phyloP scores from a whole-genome alignment of 1,140 invertebrate species.

The Drosophila kohkoa region DNA sequence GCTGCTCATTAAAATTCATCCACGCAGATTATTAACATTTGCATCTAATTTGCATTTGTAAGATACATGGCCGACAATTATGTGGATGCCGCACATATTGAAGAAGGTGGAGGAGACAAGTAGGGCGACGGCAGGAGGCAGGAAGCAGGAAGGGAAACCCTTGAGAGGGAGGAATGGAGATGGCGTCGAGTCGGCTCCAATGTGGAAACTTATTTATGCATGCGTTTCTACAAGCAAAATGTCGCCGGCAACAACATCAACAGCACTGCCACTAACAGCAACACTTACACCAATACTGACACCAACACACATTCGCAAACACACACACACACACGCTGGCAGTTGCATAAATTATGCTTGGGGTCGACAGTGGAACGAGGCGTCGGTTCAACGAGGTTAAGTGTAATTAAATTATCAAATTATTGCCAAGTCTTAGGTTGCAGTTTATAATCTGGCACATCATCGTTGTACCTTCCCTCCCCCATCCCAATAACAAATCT shows the following conservation, averaged over 20 bases:
- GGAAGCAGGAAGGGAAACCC: constrained; percentile 11
- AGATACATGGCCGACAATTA: constrained; percentile 83
- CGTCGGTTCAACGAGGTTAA: constrained; percentile 74
- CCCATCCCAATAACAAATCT: neutral
- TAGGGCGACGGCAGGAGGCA: neutral
- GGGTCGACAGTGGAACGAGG: constrained; percentile 5
- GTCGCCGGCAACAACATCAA: constrained; percentile 55
- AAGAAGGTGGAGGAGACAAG: constrained; percentile 18
- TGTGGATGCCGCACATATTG: constrained; percentile 65
- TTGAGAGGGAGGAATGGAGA: constrained; percentile 12
- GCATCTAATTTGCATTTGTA: constrained; percentile 82
- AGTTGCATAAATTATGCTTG: constrained; percentile 74
- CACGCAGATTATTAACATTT: constrained; percentile 83
- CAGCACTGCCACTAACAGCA: constrained; percentile 10
- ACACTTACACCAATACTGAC: constrained; percentile 24
- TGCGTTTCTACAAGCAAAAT: constrained; percentile 70
- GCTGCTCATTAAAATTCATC: constrained; percentile 80
- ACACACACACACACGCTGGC: constrained; percentile 40
- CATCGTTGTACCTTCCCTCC: constrained; percentile 21
- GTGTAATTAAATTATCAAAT: constrained; percentile 83
- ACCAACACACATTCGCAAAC: constrained; percentile 13
- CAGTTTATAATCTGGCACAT: constrained; percentile 74
- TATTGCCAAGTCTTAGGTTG: constrained; percentile 81
- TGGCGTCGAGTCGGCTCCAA: constrained; percentile 26
- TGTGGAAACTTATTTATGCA: constrained; percentile 76